Percentiles rank a stretch among this genome's conserved stretches.
phyloP scores from a whole-genome alignment of 1,140 invertebrate genomes.

The Nebria ingens region DNA sequence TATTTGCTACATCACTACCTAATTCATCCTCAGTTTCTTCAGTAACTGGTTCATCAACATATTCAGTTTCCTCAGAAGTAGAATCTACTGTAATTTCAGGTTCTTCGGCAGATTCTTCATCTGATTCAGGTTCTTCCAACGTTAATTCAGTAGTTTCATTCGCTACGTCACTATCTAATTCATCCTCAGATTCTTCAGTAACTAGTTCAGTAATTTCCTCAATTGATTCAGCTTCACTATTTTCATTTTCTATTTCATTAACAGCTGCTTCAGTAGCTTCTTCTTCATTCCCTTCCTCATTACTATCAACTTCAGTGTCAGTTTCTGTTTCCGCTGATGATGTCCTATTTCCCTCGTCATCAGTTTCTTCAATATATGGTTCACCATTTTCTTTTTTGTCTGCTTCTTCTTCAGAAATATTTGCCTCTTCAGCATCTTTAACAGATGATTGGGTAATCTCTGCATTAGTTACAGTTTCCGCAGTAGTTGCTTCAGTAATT shows the following conservation, averaged over 20 bases:
- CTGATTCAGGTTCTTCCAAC: background rate
- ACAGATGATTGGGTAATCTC: too few species aligned
- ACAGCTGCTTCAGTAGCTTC: background rate
- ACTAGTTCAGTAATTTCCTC: background rate
- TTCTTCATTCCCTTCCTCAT: background rate
- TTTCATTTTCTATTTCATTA: background rate
- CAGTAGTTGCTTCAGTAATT: too few species aligned
- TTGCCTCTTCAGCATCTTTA: background rate
- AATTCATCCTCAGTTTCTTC: background rate
- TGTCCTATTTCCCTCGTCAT: background rate
- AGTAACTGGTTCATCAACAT: background rate
- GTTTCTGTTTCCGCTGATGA: background rate
- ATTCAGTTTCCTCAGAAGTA: background rate
- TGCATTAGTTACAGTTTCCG: too few species aligned
- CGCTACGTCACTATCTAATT: too few species aligned
- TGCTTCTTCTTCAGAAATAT: background rate
- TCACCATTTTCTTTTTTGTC: background rate
- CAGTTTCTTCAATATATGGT: background rate
- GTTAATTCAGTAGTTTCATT: background rate
- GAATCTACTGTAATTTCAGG: background rate
- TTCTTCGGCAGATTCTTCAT: background rate
- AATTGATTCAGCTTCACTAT: background rate
- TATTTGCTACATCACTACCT: background rate
- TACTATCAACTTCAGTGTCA: background rate
- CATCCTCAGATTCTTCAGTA: background rate